Evolutionary conservation across 2,113 vertebrate genomes (phyloP), one percentile per base, ranked within the genome.

Genomic region (Sapayoa aenigma): DNA sequence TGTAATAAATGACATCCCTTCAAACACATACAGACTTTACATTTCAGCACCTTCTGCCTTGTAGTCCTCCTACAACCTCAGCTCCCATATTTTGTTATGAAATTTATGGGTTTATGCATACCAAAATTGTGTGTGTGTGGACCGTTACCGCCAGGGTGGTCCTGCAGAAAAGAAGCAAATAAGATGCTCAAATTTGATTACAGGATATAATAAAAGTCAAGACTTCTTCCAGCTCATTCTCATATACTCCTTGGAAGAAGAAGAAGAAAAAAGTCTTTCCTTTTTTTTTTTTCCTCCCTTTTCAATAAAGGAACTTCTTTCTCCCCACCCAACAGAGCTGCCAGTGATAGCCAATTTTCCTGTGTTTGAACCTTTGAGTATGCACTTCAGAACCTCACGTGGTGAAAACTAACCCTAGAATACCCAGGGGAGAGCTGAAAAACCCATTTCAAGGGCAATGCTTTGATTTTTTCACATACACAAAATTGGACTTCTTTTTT

Each of bases 161-260:
- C 96, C 94, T 90, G 84, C 73, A 93, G 90, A 83, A 96, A 92
- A 95, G 90, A 87, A 94, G 90, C 89, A 96, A 96, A 86, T 75
- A 93, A 95, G 95, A 96, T 95, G 95, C 89, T 96, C 96, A 96
- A 95, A 96, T 94, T 94, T 94, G 95, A 97, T 97, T 97, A 91
- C 89, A 97, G 96, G 95, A 97, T 97, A 97, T 95, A 95, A 97
- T 96, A 96, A 97, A 97, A 97, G 62, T 95, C 89, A 97, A 90
- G 83, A 66, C 76, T 94, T 95, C 93, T 97, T 95, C 90, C 79
- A 96, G 90, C 80, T 94, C 78, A 74, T 90, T 95, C 93, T 93
- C 86, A 88, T 83, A 87, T 27, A 91, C 81, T 62, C 73, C 56
- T 50, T 94, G 92, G 93, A 97, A 95, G 41, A 96, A 84, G 71